Evolutionary conservation across 2,888 invertebrate species (phyloP).

Genomic region (Aleiodes testaceus): DNA sequence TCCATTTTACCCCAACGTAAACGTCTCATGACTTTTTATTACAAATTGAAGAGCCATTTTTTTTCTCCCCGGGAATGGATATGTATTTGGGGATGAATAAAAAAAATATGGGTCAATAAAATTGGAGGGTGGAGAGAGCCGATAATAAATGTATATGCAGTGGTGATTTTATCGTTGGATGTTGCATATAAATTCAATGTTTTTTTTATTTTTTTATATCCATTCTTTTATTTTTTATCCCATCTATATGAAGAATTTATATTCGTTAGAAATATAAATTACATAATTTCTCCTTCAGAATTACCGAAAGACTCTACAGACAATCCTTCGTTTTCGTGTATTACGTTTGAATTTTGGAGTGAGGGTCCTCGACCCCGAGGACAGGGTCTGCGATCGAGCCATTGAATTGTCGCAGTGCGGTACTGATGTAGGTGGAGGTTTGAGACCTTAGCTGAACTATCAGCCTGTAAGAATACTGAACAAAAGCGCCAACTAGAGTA

Average conservation of each 20-base stretch:
- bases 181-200: slow-evolving; percentile 23
- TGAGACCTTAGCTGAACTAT: slow-evolving; percentile 49
- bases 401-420: slow-evolving; percentile 72
- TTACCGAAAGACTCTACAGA: background rate
- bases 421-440: slow-evolving; percentile 63
- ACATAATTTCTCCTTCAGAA: too few species aligned
- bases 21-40: slow-evolving; percentile 3
- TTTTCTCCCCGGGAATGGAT: background rate
- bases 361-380: slow-evolving; percentile 25
- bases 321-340: background rate
- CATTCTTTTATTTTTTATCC: too few species aligned
- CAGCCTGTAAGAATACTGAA: slow-evolving; percentile 38
- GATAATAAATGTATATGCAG: slow-evolving; percentile 19
- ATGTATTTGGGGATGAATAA: slow-evolving; percentile 17
- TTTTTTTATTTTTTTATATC: background rate
- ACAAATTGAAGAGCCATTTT: slow-evolving; percentile 19
- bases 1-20: too few species aligned
- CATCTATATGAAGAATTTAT: slow-evolving; percentile 4
- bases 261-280: background rate
- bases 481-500: slow-evolving; percentile 50
- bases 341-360: background rate
- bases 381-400: slow-evolving; percentile 56
- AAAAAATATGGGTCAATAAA: slow-evolving; percentile 26
- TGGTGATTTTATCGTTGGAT: slow-evolving; percentile 9
- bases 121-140: background rate